These are phyloP conservation scores for Sanderia malayensis DNA, from an alignment of 30 jellyfish, hydroid and myxozoan genomes.

Conservation along the genomic window DNA sequence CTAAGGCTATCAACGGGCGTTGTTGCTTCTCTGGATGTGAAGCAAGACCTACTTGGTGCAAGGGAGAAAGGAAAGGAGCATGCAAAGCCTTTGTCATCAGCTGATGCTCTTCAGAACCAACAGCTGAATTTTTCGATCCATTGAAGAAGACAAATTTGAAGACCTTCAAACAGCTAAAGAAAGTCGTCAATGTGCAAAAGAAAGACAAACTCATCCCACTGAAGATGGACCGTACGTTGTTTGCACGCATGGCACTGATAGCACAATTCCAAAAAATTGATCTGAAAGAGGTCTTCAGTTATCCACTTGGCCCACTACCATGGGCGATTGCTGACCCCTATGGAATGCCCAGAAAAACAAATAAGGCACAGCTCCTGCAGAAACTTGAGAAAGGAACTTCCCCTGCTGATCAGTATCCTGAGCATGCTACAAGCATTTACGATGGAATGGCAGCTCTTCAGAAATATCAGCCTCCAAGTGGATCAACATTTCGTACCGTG, in stretches of 20 bases:
- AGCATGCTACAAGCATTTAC: no score
- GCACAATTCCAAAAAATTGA: slow-evolving; percentile 30
- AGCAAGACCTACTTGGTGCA: slow-evolving; percentile 30
- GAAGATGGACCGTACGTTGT: background rate
- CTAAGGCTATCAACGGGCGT: slow-evolving; percentile 48
- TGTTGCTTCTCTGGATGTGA: slow-evolving; percentile 30
- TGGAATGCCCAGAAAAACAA: slow-evolving; percentile 50
- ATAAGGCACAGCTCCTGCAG: slow-evolving; percentile 14
- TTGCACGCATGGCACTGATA: slow-evolving; percentile 45
- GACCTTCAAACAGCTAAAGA: slow-evolving; percentile 29
- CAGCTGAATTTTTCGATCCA: slow-evolving; percentile 42
- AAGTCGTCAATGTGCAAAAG: slow-evolving; percentile 17
- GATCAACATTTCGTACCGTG: no score
- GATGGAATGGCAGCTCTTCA: no score
- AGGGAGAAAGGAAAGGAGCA: slow-evolving; percentile 4
- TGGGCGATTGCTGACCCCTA: slow-evolving; percentile 23
- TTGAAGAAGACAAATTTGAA: slow-evolving; percentile 16
- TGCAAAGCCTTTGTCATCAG: slow-evolving; percentile 26
- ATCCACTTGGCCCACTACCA: slow-evolving; percentile 46
- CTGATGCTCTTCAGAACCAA: slow-evolving; percentile 32
- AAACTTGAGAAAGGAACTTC: no score
- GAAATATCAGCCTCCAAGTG: no score
- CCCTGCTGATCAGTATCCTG: no score
- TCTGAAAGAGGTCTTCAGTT: slow-evolving; percentile 21
- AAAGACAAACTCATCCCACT: slow-evolving; percentile 18